Evolutionary conservation across 2,113 vertebrate species (phyloP), one percentile per base, ranked within the genome.

Genomic region (Carettochelys insculpta): DNA sequence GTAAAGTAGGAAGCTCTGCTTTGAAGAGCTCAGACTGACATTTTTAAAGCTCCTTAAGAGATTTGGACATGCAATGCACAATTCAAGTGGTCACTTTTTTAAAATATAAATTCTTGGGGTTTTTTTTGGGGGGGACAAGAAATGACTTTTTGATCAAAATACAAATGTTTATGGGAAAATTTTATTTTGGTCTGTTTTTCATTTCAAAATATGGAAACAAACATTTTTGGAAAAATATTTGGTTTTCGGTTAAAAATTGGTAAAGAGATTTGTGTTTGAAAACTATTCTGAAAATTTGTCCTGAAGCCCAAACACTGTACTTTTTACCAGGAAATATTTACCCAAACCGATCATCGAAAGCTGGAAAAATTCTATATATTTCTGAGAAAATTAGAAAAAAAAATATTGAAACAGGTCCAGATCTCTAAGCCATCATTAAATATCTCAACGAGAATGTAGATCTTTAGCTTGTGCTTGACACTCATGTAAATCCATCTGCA

Each of bases 1-100:
- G 29, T 0, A 14, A 24, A 45, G 41, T 27, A 75, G 45, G 9
- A 22, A 73, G n/a, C 27, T 0, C 41, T 45, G 3, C 29, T 47
- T 31, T 51, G 68, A 11, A 2, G 52, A 52, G 45, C 27, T 47
- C 73, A 51, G 51, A 4, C 22, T 9, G 17, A 47, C n/a, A 34
- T n/a, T 2, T 11, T 24, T 52, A 6, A 29, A 50, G 52, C 43
- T 48, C 1, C 53, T 34, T 0, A 4, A 61, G 22, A 75, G 71
- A 45, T 75, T 27, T 45, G 41, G 71, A 27, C 41, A 27, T n/a
- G n/a, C n/a, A n/a, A n/a, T n/a, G n/a, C 8, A 3, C 41, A 27
- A 45, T 45, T 43, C 24, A 5, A 24, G 38, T 14, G 61, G 61
- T 68, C 61, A 22, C n/a, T 20, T 38, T 38, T 68, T 65, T n/a